Conservation (phyloP, 2,113 vertebrate genomes). For the Stictonetta naevosa region DNA sequence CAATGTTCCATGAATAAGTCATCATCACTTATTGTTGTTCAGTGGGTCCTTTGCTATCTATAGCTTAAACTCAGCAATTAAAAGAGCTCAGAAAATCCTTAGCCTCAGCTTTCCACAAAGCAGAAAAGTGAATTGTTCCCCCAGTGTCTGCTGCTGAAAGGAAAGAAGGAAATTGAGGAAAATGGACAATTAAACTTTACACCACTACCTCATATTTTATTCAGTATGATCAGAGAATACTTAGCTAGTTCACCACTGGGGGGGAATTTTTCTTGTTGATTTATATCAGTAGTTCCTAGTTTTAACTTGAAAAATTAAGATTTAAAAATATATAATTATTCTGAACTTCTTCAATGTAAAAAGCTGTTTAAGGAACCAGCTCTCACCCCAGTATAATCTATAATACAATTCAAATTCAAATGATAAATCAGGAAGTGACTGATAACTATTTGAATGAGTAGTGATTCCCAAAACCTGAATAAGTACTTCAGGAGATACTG, state of each 20-base stretch:
- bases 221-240: conserved; percentile 41
- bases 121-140: conserved; percentile 38
- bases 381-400: background rate
- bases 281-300: background rate
- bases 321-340: background rate
- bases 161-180: conserved; percentile 46
- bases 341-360: background rate
- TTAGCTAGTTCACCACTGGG: background rate
- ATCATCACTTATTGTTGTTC: conserved; percentile 46
- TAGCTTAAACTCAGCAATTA: conserved; percentile 52
- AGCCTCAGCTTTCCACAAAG: conserved; percentile 7
- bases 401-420: background rate
- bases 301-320: conserved; percentile 6
- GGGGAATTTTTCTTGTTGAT: conserved; percentile 34
- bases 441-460: background rate
- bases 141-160: conserved; percentile 39
- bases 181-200: conserved; percentile 57
- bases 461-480: fast-evolving
- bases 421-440: background rate
- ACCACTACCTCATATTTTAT: conserved; percentile 54
- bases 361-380: background rate
- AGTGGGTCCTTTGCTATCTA: conserved; percentile 32
- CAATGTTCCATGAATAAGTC: conserved; percentile 46
- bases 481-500: background rate
- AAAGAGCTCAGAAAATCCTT: conserved; percentile 52